A percentile compares a stretch with the other conserved stretches of the same genome.
phyloP scores from a whole-genome alignment of 92 coral and sea anemone genomes.

The Siderastrea siderea region DNA sequence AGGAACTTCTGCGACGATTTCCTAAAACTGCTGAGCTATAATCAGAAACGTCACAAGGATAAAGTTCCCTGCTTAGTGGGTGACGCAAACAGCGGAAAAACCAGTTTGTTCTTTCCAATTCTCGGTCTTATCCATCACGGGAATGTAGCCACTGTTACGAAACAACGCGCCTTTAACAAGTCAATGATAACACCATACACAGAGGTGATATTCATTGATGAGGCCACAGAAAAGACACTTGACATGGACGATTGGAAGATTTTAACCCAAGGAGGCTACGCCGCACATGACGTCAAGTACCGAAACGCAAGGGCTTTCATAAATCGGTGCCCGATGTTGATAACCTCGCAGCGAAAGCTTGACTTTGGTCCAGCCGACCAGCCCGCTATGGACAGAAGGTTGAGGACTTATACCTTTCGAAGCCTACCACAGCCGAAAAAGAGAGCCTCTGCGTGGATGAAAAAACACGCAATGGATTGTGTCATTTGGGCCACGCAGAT shows the following conservation, averaged over 20 bases:
- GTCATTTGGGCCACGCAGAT: slow-evolving; percentile 24
- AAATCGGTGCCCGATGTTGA: slow-evolving; percentile 8
- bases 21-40: neutral
- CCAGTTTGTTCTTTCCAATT: neutral
- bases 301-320: neutral
- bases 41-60: neutral
- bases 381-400: slow-evolving; percentile 1
- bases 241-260: neutral
- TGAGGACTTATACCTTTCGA: slow-evolving; percentile 14
- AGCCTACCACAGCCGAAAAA: slow-evolving; percentile 37
- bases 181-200: neutral
- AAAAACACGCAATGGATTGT: slow-evolving; percentile 36
- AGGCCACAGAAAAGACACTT: neutral
- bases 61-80: neutral
- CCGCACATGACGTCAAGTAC: slow-evolving; percentile 4
- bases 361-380: neutral
- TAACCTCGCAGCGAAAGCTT: neutral
- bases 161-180: neutral
- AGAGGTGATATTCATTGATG: neutral
- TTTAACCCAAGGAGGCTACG: neutral
- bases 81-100: neutral
- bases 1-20: neutral
- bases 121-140: neutral
- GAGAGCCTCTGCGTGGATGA: slow-evolving; percentile 35
- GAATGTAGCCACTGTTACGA: neutral